These are phyloP conservation scores for Zaprionus lineosus DNA, from an alignment of 2,888 invertebrate species.

Conservation along the genomic window DNA sequence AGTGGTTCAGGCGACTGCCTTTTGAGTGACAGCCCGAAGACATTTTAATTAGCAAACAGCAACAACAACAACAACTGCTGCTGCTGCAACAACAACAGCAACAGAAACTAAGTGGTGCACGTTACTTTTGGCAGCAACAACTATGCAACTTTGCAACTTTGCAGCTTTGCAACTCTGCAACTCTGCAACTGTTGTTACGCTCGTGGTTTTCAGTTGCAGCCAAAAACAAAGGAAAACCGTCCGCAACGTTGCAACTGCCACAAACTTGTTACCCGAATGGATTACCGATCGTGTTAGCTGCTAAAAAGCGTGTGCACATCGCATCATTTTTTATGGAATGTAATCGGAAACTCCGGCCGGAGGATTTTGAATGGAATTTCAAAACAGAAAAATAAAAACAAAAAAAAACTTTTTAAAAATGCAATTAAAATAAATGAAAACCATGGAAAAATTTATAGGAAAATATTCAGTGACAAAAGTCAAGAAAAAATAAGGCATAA, in stretches of 20 bases:
- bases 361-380: no score
- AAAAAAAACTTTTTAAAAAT: not conserved
- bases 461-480: no score
- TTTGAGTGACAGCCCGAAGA: constrained; percentile 73
- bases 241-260: constrained; percentile 10
- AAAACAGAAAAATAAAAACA: constrained; percentile 2
- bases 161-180: constrained; percentile 27
- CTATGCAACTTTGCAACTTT: constrained; percentile 15
- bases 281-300: constrained; percentile 13
- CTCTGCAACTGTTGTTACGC: constrained; percentile 65
- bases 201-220: constrained; percentile 40
- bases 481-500: no score
- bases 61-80: constrained; percentile 21
- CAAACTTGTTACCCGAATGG: constrained; percentile 10
- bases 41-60: constrained; percentile 69
- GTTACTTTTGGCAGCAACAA: constrained; percentile 62
- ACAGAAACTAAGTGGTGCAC: constrained; percentile 49
- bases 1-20: constrained; percentile 52
- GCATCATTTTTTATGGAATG: no score
- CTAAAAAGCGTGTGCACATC: constrained; percentile 31
- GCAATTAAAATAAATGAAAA: not conserved
- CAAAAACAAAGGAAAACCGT: constrained; percentile 27
- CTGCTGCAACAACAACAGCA: constrained; percentile 27
- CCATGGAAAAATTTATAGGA: no score
- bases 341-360: no score